phyloP scores from a whole-genome alignment of 2,113 vertebrate species.

The Sarotherodon lohbergeri region DNA sequence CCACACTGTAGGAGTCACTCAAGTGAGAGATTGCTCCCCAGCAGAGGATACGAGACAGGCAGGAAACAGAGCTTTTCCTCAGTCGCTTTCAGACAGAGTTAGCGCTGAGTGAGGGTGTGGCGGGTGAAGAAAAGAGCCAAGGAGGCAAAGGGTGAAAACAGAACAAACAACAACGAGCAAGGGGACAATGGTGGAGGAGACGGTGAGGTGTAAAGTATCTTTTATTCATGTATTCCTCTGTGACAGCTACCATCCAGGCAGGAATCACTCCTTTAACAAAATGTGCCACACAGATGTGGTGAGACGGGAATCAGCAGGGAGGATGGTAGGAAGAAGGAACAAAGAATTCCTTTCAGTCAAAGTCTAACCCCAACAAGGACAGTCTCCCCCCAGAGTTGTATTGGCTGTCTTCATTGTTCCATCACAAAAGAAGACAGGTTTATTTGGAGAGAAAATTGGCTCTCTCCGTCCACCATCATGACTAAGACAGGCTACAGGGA shows the following conservation, averaged over 20 bases:
- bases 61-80: slow-evolving; percentile 31
- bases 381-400: slow-evolving; percentile 36
- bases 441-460: slow-evolving; percentile 34
- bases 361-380: not conserved
- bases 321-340: slow-evolving; percentile 26
- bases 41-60: slow-evolving; percentile 9
- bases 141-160: not conserved
- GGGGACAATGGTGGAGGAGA: not conserved
- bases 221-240: not conserved
- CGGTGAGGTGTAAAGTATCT: not conserved
- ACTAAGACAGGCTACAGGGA: not conserved
- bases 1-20: slow-evolving; percentile 50
- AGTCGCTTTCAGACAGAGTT: not conserved
- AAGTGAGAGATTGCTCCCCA: slow-evolving; percentile 41
- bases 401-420: slow-evolving; percentile 65
- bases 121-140: not conserved
- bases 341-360: slow-evolving; percentile 60
- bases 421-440: slow-evolving; percentile 57
- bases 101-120: not conserved
- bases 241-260: not conserved
- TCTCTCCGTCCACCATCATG: not conserved
- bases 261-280: slow-evolving; percentile 14
- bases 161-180: not conserved
- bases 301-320: not conserved
- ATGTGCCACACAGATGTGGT: slow-evolving; percentile 63